Conservation (phyloP, 2,888 invertebrate species). For the Smittia aterrima region DNA sequence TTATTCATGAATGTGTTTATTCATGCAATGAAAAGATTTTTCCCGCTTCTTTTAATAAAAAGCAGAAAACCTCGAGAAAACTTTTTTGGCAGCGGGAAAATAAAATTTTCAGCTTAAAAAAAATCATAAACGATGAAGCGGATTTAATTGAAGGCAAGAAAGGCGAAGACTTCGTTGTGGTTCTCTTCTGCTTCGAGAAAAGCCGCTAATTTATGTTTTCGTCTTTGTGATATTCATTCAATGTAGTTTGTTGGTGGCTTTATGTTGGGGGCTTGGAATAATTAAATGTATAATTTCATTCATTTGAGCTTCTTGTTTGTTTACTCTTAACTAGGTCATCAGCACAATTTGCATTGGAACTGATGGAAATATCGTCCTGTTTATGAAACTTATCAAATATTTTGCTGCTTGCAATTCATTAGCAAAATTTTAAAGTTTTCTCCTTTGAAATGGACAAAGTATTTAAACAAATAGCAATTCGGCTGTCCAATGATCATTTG, state of each 20-base stretch:
- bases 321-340: too few relatives aligned
- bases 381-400: too few relatives aligned
- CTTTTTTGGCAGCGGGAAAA: not conserved
- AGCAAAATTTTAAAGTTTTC: too few relatives aligned
- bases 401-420: too few relatives aligned
- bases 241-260: not conserved
- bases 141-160: not conserved
- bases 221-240: not conserved
- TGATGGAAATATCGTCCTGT: too few relatives aligned
- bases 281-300: not conserved
- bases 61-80: not conserved
- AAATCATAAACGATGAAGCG: not conserved
- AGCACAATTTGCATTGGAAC: too few relatives aligned
- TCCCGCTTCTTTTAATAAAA: not conserved
- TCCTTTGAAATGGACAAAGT: too few relatives aligned
- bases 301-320: too few relatives aligned
- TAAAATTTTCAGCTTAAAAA: not conserved
- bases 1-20: slow-evolving; percentile 39
- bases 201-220: not conserved
- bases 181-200: not conserved
- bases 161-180: not conserved
- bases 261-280: not conserved
- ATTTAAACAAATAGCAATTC: too few relatives aligned
- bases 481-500: too few relatives aligned
- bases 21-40: slow-evolving; percentile 38